Evolutionary conservation across 2,797 vertebrate genomes (phyloP).

Genomic region (Sebastes hopkinsi): DNA sequence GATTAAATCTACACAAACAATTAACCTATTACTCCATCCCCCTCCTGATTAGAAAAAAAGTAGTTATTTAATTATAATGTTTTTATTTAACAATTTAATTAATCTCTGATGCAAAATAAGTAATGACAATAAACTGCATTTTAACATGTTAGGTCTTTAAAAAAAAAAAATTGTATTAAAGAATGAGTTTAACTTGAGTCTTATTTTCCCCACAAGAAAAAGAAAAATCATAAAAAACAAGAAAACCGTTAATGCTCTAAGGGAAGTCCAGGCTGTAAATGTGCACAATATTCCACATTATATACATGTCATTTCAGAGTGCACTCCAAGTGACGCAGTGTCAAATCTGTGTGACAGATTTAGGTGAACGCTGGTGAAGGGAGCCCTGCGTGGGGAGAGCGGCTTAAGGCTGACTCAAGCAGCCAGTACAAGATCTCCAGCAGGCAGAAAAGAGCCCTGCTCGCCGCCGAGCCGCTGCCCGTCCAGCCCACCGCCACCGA

Average conservation of each 20-base stretch:
- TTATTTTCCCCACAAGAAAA: neutral
- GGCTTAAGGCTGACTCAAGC: constrained; percentile 88
- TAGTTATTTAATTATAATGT: neutral
- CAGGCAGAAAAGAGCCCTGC: constrained; percentile 82
- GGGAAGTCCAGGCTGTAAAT: constrained; percentile 91
- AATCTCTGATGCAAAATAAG: neutral
- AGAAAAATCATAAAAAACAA: constrained; percentile 24
- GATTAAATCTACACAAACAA: constrained; percentile 33
- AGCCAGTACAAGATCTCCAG: constrained; percentile 89
- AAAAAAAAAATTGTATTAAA: neutral
- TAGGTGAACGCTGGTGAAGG: constrained; percentile 96
- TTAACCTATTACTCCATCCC: constrained; percentile 3
- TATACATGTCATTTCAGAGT: constrained; percentile 97
- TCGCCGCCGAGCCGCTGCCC: constrained; percentile 49
- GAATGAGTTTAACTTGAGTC: neutral
- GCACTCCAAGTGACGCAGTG: constrained; percentile 92
- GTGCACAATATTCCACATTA: constrained; percentile 99
- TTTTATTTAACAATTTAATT: constrained; percentile 10
- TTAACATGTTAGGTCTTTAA: neutral
- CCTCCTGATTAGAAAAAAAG: neutral
- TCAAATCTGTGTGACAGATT: constrained; percentile 99
- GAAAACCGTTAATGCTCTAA: constrained; percentile 69
- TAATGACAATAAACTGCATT: neutral
- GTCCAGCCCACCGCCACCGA: constrained; percentile 63
- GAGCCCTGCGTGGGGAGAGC: constrained; percentile 89